A percentile compares a stretch with the other conserved stretches of the same genome.
Evolutionary conservation across 2,888 invertebrate species (phyloP).

Genomic region (Eucera pruinosa): DNA sequence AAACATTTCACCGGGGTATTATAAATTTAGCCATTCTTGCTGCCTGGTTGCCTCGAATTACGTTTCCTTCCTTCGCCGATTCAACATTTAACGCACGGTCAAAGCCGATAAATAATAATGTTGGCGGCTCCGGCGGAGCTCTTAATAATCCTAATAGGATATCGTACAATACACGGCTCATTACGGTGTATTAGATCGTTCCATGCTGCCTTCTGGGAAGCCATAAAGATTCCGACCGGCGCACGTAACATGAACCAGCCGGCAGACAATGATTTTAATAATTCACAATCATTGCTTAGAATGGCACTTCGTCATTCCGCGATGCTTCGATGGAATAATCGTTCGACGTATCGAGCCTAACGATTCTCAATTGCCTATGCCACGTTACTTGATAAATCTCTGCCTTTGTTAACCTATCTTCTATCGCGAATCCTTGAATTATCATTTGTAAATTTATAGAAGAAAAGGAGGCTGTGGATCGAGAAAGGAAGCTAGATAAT

Average conservation of each 20-base stretch:
- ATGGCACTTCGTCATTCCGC: slow-evolving; percentile 16
- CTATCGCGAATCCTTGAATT: slow-evolving; percentile 14
- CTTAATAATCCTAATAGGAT: slow-evolving; percentile 69
- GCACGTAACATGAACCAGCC: slow-evolving; percentile 59
- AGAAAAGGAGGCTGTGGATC: neutral
- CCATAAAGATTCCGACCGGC: slow-evolving; percentile 67
- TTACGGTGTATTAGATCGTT: slow-evolving; percentile 70
- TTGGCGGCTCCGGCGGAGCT: slow-evolving; percentile 36
- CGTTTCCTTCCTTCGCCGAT: slow-evolving; percentile 29
- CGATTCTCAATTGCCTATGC: slow-evolving; percentile 65
- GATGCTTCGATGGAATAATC: slow-evolving; percentile 60
- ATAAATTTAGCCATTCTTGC: slow-evolving; percentile 10
- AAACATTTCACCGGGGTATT: neutral
- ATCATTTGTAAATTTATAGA: slow-evolving; percentile 12
- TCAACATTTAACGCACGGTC: slow-evolving; percentile 49
- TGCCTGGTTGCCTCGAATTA: slow-evolving; percentile 21
- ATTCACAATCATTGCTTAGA: slow-evolving; percentile 71
- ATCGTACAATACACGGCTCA: slow-evolving; percentile 65
- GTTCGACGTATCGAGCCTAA: slow-evolving; percentile 60
- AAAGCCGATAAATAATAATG: slow-evolving; percentile 53
- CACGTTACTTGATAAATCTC: slow-evolving; percentile 53
- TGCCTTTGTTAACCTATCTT: slow-evolving; percentile 35
- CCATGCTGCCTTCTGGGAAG: slow-evolving; percentile 68
- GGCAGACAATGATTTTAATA: slow-evolving; percentile 72
- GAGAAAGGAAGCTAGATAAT: neutral